Base-by-base conservation (phyloP, 1,140 invertebrate species). In the Caenorhabditis remanei region DNA sequence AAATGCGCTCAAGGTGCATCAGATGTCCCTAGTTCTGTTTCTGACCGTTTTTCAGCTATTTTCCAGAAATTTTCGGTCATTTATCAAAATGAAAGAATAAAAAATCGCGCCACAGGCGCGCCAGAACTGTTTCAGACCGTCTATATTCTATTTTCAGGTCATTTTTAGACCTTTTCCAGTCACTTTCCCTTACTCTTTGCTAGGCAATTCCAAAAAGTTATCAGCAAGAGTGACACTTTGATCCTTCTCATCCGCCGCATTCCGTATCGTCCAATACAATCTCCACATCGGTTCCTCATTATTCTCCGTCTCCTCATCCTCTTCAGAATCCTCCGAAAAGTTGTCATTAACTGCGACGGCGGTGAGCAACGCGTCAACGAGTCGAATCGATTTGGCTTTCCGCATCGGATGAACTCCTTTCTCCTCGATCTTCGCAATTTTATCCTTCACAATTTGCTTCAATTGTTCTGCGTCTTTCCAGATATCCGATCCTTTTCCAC, bases 401-500 rank as follows among this genome's bases (percentile, higher is more conserved):
- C 56, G 53, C 63, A 53, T 48, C 24, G 46, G 75, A 71, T 82
- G 50, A 21, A 89, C 86, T 83, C 86, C 86, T 40, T 87, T 87
- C 56, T 87, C 86, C 48, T 79, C 53, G 6, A 87, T 7, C 87
- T 88, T 71, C 50, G 67, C 84, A 41, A 24, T 86, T 75, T 86
- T 89, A 79, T 88, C 71, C 41, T 83, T 58, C n/a, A 79, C 71
- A 65, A 50, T 16, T 24, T 19, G 88, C 55, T 67, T 58, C 65
- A 53, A 58, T 79, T 48, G 75, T 85, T 19, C 58, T 41, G 91
- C 91, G 84, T 93, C 94, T 92, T 97, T 98, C 92, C 98, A 99
- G 90, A 99, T 98, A 92, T 96, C 95, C 4, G 97, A 98, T 0
- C 97, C 96, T 0, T 98, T 96, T 92, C 98, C 97, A 93, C 99